phyloP scores from a whole-genome alignment of 1,140 invertebrate genomes.

The Monomorium pharaonis region DNA sequence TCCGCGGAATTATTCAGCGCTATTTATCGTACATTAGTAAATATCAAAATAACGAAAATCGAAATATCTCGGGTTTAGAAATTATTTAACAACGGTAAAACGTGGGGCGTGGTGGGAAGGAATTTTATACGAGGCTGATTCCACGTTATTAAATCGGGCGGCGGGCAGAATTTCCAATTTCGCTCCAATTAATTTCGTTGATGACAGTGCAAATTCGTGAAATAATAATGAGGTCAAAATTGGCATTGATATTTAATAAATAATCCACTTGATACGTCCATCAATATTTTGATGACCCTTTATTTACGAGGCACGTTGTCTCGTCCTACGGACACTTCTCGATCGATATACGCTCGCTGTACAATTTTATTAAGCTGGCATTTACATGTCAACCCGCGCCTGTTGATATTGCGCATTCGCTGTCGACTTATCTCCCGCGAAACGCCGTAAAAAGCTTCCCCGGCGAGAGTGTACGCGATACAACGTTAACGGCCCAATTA shows the following conservation, averaged over 20 bases:
- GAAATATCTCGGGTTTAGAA: constrained; percentile 23
- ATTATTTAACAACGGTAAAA: constrained; percentile 8
- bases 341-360: not conserved
- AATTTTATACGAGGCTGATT: not conserved
- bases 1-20: constrained; percentile 19
- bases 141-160: constrained; percentile 2
- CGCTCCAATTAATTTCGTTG: not conserved
- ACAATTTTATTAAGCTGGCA: constrained; percentile 28
- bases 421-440: constrained; percentile 28
- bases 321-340: not conserved
- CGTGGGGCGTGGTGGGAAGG: not conserved
- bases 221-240: constrained; percentile 5
- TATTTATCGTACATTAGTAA: constrained; percentile 14
- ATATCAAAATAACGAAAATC: constrained; percentile 21
- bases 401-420: constrained; percentile 1
- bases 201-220: not conserved
- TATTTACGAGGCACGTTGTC: not conserved
- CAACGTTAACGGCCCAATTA: constrained; percentile 58
- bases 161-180: not conserved
- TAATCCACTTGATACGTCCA: not conserved
- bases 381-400: not conserved
- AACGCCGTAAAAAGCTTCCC: not conserved
- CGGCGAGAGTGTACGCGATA: constrained; percentile 13
- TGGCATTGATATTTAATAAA: constrained; percentile 2
- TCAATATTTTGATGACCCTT: not conserved